phyloP scores from a whole-genome alignment of 2,797 vertebrate genomes.

The Enteromius thamalakanensis region DNA sequence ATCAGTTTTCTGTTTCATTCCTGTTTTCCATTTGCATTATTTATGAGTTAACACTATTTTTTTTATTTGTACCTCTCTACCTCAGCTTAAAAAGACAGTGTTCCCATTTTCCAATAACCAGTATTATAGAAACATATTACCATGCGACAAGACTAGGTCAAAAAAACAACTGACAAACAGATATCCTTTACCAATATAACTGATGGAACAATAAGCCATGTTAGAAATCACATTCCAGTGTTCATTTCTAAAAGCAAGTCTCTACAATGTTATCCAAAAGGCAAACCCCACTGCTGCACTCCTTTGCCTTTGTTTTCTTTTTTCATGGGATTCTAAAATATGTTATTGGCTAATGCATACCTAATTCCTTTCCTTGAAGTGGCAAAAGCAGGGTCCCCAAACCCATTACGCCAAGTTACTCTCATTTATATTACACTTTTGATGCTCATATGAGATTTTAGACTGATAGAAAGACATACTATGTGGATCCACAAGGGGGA shows the following conservation, averaged over 20 bases:
- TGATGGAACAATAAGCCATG: background rate
- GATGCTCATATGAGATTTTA: background rate
- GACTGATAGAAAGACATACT: background rate
- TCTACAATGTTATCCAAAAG: background rate
- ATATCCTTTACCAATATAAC: background rate
- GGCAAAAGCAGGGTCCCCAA: background rate
- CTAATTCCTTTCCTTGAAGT: background rate
- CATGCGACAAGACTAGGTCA: background rate
- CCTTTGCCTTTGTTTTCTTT: background rate
- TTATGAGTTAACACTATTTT: constrained; percentile 7
- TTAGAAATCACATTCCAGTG: background rate
- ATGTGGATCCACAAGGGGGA: background rate
- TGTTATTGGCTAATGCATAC: background rate
- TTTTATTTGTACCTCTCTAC: constrained; percentile 53
- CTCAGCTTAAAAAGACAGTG: constrained; percentile 57
- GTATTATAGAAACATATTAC: constrained; percentile 10
- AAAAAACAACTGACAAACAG: background rate
- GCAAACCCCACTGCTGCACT: background rate
- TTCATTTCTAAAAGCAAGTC: background rate
- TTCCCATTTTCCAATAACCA: constrained; percentile 2
- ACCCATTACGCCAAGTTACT: background rate
- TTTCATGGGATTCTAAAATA: background rate
- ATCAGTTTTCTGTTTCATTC: background rate
- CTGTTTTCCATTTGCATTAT: constrained; percentile 34
- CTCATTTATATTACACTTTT: background rate